phyloP scores from a whole-genome alignment of 2,113 vertebrate species.

The Equus przewalskii region DNA sequence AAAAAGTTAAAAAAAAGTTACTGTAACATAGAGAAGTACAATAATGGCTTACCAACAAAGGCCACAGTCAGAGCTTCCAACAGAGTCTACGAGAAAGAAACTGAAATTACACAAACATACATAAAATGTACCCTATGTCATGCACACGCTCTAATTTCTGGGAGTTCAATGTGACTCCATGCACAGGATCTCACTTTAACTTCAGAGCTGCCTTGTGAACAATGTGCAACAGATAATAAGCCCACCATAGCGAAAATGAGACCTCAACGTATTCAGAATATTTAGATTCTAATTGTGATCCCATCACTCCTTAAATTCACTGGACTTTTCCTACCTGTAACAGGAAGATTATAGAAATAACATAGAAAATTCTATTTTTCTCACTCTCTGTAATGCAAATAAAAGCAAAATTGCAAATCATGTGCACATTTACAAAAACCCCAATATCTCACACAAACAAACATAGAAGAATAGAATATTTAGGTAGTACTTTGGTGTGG shows the following conservation, averaged over 20 bases:
- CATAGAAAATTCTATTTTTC: not conserved
- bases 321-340: conserved; percentile 59
- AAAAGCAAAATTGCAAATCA: conserved; percentile 56
- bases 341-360: not conserved
- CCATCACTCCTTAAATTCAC: not conserved
- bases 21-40: not conserved
- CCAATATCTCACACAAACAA: not conserved
- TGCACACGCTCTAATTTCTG: conserved; percentile 24
- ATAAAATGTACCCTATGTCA: not conserved
- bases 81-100: conserved; percentile 90
- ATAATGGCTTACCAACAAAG: conserved; percentile 89
- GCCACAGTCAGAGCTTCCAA: conserved; percentile 95
- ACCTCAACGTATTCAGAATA: not conserved
- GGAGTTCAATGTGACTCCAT: not conserved
- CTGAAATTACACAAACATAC: conserved; percentile 34
- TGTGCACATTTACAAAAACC: not conserved
- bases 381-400: conserved; percentile 38
- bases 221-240: not conserved
- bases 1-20: not conserved
- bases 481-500: not conserved
- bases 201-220: not conserved
- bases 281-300: conserved; percentile 40
- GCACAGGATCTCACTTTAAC: not conserved
- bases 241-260: not conserved
- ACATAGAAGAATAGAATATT: conserved; percentile 22